Evolutionary conservation across 2,113 vertebrate genomes (phyloP).

Genomic region (Aplodontia rufa): DNA sequence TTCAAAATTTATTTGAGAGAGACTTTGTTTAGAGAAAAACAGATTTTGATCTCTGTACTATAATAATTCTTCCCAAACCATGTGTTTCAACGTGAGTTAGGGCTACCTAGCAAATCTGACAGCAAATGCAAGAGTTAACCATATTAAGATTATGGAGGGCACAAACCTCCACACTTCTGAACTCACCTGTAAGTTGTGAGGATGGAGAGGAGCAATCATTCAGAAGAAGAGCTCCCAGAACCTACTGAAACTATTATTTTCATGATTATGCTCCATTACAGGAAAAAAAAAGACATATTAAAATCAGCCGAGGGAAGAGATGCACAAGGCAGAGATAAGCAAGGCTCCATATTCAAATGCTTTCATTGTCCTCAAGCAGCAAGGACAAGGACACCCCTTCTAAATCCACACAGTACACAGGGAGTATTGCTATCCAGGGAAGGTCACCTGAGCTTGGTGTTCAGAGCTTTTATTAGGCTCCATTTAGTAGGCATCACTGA

Average conservation of each 20-base stretch:
- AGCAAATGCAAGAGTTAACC: not conserved
- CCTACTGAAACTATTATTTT: not conserved
- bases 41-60: constrained; percentile 5
- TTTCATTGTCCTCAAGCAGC: not conserved
- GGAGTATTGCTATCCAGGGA: not conserved
- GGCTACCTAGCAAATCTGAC: not conserved
- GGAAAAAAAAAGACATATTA: not conserved
- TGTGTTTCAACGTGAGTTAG: not conserved
- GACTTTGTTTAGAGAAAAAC: not conserved
- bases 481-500: not conserved
- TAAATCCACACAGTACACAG: not conserved
- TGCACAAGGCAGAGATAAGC: not conserved
- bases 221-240: not conserved
- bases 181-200: not conserved
- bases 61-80: not conserved
- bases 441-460: not conserved
- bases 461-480: not conserved
- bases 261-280: not conserved
- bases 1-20: constrained; percentile 39
- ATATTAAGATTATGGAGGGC: not conserved
- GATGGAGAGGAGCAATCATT: not conserved
- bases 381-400: not conserved
- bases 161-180: not conserved
- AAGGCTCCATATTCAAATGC: not conserved
- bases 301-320: not conserved